These are phyloP conservation scores for Mystacornis crossleyi DNA, from an alignment of 2,113 vertebrate species.

Conservation along the genomic window DNA sequence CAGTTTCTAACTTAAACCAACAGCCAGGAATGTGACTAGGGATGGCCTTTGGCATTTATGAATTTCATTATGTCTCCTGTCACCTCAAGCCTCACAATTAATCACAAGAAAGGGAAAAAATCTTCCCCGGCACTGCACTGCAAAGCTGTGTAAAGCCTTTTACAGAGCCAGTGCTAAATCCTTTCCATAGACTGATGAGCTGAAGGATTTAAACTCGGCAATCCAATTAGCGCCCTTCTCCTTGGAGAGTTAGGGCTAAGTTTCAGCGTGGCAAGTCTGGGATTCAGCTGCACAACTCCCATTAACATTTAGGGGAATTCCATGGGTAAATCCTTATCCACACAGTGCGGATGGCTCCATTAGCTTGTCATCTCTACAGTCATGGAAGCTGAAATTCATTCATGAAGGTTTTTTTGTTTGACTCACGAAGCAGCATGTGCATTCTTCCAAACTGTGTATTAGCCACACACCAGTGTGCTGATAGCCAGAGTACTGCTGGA, in stretches of 20 bases:
- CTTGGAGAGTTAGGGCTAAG: constrained; percentile 30
- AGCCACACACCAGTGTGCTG: background rate
- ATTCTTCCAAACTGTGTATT: background rate
- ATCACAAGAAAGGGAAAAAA: constrained; percentile 49
- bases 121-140: background rate
- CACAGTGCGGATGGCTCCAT: background rate
- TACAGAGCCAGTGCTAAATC: constrained; percentile 58
- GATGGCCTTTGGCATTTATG: constrained; percentile 66
- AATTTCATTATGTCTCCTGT: constrained; percentile 69
- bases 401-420: background rate
- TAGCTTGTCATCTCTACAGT: background rate
- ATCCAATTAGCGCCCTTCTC: constrained; percentile 57
- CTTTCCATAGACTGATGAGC: constrained; percentile 19
- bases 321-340: background rate
- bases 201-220: constrained; percentile 51
- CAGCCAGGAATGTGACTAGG: constrained; percentile 67
- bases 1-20: constrained; percentile 61
- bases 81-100: constrained; percentile 65
- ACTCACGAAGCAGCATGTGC: background rate
- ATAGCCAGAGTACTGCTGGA: background rate
- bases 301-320: background rate
- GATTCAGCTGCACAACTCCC: background rate
- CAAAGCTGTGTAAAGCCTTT: constrained; percentile 46
- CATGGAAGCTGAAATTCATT: background rate
- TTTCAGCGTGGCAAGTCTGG: background rate